These are phyloP conservation scores for Leucosticte australis DNA, from an alignment of 2,113 vertebrate genomes.

Conservation along the genomic window DNA sequence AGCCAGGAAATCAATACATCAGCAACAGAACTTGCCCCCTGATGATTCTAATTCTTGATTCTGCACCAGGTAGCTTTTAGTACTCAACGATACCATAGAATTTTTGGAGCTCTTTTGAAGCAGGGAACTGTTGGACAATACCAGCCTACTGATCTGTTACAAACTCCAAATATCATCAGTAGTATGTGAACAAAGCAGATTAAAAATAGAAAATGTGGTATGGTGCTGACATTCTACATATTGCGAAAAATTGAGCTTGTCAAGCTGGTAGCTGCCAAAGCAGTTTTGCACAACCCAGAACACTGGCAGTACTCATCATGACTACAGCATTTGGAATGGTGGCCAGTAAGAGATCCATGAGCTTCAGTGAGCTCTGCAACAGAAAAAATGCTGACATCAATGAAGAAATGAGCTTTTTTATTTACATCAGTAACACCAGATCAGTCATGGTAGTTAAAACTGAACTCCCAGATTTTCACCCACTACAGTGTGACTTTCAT, in stretches of 20 bases:
- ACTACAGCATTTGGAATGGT: background rate
- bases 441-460: background rate
- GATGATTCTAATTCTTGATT: background rate
- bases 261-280: conserved; percentile 26
- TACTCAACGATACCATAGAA: background rate
- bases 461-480: background rate
- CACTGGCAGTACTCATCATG: background rate
- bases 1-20: background rate
- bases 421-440: background rate
- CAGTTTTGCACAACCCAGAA: conserved; percentile 15
- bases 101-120: conserved; percentile 15
- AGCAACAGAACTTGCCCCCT: background rate
- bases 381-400: accelerated
- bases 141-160: background rate
- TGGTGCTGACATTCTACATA: conserved; percentile 40
- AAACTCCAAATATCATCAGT: conserved; percentile 12
- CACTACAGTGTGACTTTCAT: background rate
- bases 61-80: background rate
- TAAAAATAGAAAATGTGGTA: conserved; percentile 46
- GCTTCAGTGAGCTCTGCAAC: background rate
- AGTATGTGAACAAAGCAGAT: conserved; percentile 7
- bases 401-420: background rate
- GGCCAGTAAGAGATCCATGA: background rate
- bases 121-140: background rate
- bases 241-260: conserved; percentile 17